These are phyloP conservation scores for Peromyscus polionotus DNA, from an alignment of 2,113 vertebrate species.

Conservation along the genomic window DNA sequence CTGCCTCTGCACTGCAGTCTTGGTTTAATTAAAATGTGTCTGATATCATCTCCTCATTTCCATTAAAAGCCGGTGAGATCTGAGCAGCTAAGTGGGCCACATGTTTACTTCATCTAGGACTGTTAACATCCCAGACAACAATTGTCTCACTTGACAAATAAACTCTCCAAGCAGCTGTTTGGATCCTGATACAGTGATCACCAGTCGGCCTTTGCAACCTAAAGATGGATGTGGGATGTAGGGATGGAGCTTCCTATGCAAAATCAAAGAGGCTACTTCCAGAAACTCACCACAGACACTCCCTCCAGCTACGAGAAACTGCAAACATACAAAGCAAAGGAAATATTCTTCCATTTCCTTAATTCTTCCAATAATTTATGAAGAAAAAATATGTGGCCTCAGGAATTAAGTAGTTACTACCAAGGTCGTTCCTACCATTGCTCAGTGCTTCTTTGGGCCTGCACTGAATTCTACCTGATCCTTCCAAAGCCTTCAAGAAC, in stretches of 20 bases:
- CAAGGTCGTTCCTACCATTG: not conserved
- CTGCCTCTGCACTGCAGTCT: slow-evolving; percentile 19
- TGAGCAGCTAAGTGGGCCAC: slow-evolving; percentile 6
- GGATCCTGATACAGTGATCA: slow-evolving; percentile 65
- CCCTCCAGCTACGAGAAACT: slow-evolving; percentile 17
- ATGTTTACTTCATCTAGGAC: slow-evolving; percentile 58
- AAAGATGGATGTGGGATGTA: fast-evolving
- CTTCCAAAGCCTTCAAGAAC: slow-evolving; percentile 20
- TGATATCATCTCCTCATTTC: slow-evolving; percentile 56
- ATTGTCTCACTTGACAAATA: slow-evolving; percentile 85
- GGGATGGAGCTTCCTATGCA: not conserved
- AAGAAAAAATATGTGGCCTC: not conserved
- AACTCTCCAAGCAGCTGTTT: slow-evolving; percentile 78
- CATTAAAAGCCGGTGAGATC: slow-evolving; percentile 1
- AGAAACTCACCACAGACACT: not conserved
- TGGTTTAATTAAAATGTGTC: slow-evolving; percentile 73
- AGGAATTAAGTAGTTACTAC: not conserved
- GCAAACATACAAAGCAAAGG: not conserved
- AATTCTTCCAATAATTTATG: not conserved
- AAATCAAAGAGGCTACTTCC: not conserved
- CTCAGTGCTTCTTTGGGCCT: not conserved
- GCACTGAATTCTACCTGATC: not conserved
- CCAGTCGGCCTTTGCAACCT: not conserved
- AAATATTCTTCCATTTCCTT: not conserved
- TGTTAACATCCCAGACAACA: slow-evolving; percentile 72